Percentiles rank a stretch among this genome's conserved stretches.
phyloP scores from a whole-genome alignment of 2,113 vertebrate genomes.

The Peucedramus taeniatus region DNA sequence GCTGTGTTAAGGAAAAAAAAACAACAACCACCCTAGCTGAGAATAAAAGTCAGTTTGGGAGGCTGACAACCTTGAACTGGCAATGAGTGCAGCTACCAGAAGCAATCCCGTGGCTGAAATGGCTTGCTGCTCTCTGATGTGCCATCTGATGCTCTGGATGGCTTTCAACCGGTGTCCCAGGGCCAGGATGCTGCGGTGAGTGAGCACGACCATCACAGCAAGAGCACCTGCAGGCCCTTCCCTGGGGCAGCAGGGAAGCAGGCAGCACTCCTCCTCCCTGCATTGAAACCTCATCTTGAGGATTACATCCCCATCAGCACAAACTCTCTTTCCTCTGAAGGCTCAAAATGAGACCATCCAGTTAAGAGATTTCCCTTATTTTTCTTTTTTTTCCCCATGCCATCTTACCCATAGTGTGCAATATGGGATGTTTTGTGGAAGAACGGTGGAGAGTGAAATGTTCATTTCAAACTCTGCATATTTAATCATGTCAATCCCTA shows the following conservation, averaged over 20 bases:
- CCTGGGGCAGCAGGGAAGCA: background rate
- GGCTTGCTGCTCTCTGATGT: background rate
- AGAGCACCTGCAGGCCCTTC: background rate
- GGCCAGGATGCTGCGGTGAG: fast-evolving
- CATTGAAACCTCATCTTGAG: background rate
- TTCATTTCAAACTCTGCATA: background rate
- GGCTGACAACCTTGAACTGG: background rate
- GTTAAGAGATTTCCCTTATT: background rate
- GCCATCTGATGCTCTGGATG: background rate
- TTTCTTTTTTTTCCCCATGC: background rate
- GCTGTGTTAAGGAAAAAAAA: background rate
- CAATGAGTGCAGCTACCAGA: background rate
- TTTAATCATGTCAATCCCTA: background rate
- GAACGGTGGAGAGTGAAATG: background rate
- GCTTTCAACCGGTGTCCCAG: background rate
- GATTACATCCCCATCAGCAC: fast-evolving
- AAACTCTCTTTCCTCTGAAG: background rate
- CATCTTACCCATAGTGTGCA: background rate
- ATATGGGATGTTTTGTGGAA: background rate
- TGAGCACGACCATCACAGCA: fast-evolving
- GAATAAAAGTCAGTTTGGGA: background rate
- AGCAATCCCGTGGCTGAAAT: background rate
- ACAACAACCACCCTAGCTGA: background rate
- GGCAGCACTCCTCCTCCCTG: background rate
- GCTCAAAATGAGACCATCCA: background rate